phyloP scores from a whole-genome alignment of 2,797 vertebrate species.

The Nannoperca obscura region DNA sequence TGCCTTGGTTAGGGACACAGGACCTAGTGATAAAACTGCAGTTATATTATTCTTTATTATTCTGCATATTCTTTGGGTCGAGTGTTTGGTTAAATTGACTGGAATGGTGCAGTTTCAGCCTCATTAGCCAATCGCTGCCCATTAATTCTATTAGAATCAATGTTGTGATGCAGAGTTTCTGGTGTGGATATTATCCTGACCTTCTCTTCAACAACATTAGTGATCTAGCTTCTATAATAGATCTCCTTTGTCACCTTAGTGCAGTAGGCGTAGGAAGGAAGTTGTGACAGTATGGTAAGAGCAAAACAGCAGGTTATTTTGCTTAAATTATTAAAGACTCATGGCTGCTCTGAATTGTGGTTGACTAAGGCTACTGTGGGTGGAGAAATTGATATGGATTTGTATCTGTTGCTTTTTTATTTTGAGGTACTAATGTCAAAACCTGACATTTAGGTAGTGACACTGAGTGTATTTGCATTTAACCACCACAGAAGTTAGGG shows the following conservation, averaged over 20 bases:
- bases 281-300: neutral
- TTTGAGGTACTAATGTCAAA: neutral
- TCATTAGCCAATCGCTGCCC: slow-evolving; percentile 62
- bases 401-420: neutral
- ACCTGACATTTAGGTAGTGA: neutral
- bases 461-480: rapidly evolving
- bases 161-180: slow-evolving; percentile 43
- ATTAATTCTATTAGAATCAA: slow-evolving; percentile 56
- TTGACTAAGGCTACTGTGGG: neutral
- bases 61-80: slow-evolving; percentile 8
- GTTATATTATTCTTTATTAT: too few relatives aligned
- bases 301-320: slow-evolving; percentile 11
- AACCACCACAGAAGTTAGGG: neutral
- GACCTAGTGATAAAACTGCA: neutral
- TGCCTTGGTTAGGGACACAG: slow-evolving; percentile 3
- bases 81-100: slow-evolving; percentile 61
- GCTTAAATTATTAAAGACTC: slow-evolving; percentile 3
- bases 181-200: slow-evolving; percentile 38
- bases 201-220: slow-evolving; percentile 35
- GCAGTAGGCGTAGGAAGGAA: neutral
- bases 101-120: slow-evolving; percentile 66
- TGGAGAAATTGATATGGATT: neutral
- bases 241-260: slow-evolving; percentile 9
- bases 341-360: neutral
- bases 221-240: slow-evolving; percentile 23